A percentile compares a stretch with the other conserved stretches of the same genome.
These are phyloP conservation scores for Triplophysa tibetana DNA, from an alignment of 2,113 vertebrate genomes.

Conservation along the genomic window DNA sequence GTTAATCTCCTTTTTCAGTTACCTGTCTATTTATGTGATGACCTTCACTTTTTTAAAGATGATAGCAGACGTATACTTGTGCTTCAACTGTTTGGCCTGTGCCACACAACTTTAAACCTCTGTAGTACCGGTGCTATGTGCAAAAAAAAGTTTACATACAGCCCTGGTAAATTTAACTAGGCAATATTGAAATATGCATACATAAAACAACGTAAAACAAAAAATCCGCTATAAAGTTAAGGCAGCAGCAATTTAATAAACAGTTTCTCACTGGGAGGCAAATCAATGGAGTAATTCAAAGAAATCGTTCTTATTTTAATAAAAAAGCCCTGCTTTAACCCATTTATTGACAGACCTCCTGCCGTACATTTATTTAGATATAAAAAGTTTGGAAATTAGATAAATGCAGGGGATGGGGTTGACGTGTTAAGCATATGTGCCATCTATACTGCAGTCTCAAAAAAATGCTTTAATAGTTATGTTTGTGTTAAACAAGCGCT, in stretches of 20 bases:
- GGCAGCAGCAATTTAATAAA: background rate
- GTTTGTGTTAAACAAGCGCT: background rate
- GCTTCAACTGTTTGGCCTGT: no score
- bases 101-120: no score
- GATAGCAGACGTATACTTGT: no score
- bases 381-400: background rate
- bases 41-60: no score
- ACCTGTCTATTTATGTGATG: no score
- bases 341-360: background rate
- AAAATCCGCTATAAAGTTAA: background rate
- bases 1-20: no score
- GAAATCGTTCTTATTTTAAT: background rate
- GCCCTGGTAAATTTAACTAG: no score
- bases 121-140: no score
- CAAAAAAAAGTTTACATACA: no score
- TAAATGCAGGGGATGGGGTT: background rate
- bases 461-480: background rate
- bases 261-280: background rate
- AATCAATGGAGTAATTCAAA: constrained; percentile 13
- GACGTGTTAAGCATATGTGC: background rate
- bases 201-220: no score
- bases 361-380: background rate
- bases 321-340: constrained; percentile 8
- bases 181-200: no score
- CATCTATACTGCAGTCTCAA: background rate